These are phyloP conservation scores for Enteromius afrohamiltoni DNA, from an alignment of 2,797 vertebrate genomes.

Conservation along the genomic window DNA sequence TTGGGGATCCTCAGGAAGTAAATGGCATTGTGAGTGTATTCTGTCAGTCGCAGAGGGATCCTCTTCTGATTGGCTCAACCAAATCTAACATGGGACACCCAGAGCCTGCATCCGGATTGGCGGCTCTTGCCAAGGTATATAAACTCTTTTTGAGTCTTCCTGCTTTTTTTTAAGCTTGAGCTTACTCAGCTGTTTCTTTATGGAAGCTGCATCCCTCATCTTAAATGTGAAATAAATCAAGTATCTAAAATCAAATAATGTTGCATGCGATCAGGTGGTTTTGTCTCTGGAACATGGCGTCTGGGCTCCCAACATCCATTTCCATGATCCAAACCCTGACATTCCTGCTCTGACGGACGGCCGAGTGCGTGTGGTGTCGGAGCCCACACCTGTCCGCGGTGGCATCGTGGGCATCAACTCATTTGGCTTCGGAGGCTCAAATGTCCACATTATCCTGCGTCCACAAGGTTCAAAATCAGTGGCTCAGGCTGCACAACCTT, in stretches of 20 bases:
- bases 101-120: constrained; percentile 93
- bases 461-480: constrained; percentile 72
- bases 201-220: neutral
- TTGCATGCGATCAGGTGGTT: constrained; percentile 79
- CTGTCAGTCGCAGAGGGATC: constrained; percentile 78
- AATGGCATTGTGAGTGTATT: constrained; percentile 85
- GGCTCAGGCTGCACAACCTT: neutral
- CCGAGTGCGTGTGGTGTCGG: constrained; percentile 82
- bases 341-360: constrained; percentile 88
- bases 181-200: neutral
- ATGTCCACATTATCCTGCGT: constrained; percentile 89
- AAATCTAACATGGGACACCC: constrained; percentile 99
- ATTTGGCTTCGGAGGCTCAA: constrained; percentile 96
- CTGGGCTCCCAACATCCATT: constrained; percentile 97
- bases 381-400: constrained; percentile 82
- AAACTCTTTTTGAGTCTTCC: neutral
- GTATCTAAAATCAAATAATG: neutral
- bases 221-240: neutral
- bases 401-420: constrained; percentile 91
- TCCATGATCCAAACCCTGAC: constrained; percentile 84
- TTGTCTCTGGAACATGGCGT: constrained; percentile 88
- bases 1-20: constrained; percentile 94
- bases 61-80: constrained; percentile 91
- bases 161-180: neutral
- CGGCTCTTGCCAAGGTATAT: constrained; percentile 89